Conservation (phyloP, 1,140 invertebrate genomes). For the Drosophila pseudoobscura region DNA sequence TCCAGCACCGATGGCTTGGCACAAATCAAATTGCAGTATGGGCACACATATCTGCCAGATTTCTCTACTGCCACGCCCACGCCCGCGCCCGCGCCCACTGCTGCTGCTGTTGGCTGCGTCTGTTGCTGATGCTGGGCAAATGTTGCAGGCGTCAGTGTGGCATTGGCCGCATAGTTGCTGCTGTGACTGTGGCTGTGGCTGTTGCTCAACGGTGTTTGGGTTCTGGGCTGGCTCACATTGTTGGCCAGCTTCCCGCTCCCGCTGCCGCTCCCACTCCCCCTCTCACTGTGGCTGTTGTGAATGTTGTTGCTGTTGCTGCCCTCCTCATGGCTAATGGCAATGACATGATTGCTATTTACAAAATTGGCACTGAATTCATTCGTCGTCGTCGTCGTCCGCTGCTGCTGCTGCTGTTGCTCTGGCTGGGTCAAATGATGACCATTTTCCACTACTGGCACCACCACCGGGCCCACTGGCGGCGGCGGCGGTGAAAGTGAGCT, state of each 20-base stretch:
- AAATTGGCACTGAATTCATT: conserved; percentile 68
- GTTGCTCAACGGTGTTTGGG: conserved; percentile 59
- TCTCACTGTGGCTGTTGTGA: not conserved
- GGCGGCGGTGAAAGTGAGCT: conserved; percentile 68
- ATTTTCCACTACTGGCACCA: conserved; percentile 7
- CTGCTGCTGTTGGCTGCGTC: conserved; percentile 59
- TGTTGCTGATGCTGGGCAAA: conserved; percentile 70
- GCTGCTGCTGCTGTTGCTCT: conserved; percentile 8
- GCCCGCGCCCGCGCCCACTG: not conserved
- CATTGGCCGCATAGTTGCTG: conserved; percentile 57
- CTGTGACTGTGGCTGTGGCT: conserved; percentile 8
- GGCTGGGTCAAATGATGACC: conserved; percentile 33
- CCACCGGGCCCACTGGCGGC: conserved; percentile 22
- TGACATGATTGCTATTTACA: conserved; percentile 58
- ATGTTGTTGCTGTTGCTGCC: conserved; percentile 38
- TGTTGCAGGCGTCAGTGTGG: conserved; percentile 57
- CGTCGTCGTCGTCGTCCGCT: conserved; percentile 22
- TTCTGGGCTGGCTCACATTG: conserved; percentile 36
- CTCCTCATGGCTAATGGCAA: conserved; percentile 69
- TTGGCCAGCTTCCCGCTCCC: conserved; percentile 12
- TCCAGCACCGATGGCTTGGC: conserved; percentile 96
- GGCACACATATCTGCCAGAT: conserved; percentile 89
- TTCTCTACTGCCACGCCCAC: conserved; percentile 29
- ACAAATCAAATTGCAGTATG: conserved; percentile 93
- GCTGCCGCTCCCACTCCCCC: not conserved